Evolutionary conservation across 1,140 invertebrate genomes (phyloP).

Genomic region (Leptestheria dahalacensis): DNA sequence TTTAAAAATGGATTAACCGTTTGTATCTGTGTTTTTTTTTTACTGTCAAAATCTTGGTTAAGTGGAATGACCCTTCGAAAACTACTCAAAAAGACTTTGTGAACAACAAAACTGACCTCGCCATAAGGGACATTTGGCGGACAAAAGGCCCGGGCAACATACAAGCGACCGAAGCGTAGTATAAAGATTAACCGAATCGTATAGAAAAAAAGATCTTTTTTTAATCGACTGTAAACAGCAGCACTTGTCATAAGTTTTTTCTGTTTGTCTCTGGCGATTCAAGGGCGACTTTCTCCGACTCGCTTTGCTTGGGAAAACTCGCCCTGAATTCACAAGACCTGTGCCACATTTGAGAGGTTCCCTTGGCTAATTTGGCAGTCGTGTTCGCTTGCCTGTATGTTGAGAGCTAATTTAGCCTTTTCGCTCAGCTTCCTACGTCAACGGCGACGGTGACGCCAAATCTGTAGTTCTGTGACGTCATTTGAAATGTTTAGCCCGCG

Average conservation of each 20-base stretch:
- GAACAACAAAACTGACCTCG: not conserved
- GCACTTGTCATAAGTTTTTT: no score
- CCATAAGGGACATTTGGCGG: not conserved
- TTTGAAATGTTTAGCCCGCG: not conserved
- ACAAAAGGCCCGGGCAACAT: not conserved
- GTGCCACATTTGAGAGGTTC: no score
- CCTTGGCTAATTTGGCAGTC: not conserved
- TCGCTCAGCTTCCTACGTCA: not conserved
- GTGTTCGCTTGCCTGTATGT: not conserved
- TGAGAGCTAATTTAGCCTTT: not conserved
- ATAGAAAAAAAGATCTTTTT: not conserved
- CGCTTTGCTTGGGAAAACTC: not conserved
- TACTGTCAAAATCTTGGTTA: no score
- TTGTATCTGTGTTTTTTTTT: not conserved
- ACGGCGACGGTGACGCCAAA: not conserved
- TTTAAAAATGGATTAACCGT: no score
- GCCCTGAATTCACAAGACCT: not conserved
- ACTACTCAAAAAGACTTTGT: not conserved
- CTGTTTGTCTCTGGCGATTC: not conserved
- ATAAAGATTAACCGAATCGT: not conserved
- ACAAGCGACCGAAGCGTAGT: not conserved
- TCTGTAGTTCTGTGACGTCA: not conserved
- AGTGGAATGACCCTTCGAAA: no score
- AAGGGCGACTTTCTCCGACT: not conserved
- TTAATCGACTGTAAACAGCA: no score